Evolutionary conservation across 2,888 invertebrate species (phyloP).

Genomic region (Pterobdella sp.): DNA sequence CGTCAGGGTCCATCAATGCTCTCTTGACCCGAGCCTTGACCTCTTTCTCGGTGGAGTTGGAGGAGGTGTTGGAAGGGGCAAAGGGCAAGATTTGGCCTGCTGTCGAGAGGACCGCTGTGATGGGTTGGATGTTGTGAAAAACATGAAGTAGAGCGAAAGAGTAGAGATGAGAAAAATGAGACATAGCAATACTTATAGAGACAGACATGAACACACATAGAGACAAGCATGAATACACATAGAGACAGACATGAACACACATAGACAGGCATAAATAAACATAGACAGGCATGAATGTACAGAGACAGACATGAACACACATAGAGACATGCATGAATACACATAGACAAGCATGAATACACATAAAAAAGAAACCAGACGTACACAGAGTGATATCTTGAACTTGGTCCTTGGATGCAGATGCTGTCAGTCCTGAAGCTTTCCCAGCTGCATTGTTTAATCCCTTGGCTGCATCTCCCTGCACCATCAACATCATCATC

Average conservation of each 20-base stretch:
- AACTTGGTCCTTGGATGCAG: conserved; percentile 31
- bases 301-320: no score
- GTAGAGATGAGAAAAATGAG: no score
- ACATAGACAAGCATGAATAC: no score
- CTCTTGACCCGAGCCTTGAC: conserved; percentile 3
- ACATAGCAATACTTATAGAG: no score
- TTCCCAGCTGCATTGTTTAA: conserved; percentile 34
- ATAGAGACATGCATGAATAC: no score
- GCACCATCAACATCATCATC: not conserved
- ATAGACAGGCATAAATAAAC: no score
- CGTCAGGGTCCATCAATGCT: conserved; percentile 14
- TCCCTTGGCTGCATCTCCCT: conserved; percentile 36
- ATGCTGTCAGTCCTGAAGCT: conserved; percentile 22
- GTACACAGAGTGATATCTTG: conserved; percentile 26
- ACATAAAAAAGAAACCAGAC: not conserved
- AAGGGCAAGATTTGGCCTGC: conserved; percentile 38
- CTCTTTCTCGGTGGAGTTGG: conserved; percentile 19
- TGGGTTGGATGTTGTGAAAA: no score
- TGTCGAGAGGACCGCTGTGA: conserved; percentile 33
- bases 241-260: no score
- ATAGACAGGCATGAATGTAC: no score
- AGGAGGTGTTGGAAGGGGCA: conserved; percentile 28
- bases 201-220: no score
- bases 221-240: no score
- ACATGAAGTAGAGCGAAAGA: no score